These are phyloP conservation scores for Ariopsis seemanni DNA, from an alignment of 2,113 vertebrate species.

Conservation along the genomic window DNA sequence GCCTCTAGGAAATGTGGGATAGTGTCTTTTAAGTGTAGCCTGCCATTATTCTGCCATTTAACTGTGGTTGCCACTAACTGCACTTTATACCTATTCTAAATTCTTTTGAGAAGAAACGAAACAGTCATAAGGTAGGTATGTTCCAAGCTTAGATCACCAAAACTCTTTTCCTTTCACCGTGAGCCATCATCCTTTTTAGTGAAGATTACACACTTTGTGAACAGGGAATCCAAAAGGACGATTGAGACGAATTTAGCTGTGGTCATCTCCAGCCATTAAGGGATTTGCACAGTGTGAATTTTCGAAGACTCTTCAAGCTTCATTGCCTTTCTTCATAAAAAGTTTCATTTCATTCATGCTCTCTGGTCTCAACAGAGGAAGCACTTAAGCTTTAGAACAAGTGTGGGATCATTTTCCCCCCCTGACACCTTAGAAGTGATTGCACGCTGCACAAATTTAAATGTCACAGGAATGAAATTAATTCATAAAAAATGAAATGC, in stretches of 20 bases:
- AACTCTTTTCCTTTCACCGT: neutral
- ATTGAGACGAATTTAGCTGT: neutral
- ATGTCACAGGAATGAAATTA: neutral
- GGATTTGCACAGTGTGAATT: neutral
- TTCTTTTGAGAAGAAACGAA: neutral
- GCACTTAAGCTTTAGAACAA: neutral
- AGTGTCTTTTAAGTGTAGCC: neutral
- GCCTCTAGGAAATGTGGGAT: neutral
- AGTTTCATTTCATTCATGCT: constrained; percentile 14
- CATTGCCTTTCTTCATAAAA: constrained; percentile 32
- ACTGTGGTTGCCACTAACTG: neutral
- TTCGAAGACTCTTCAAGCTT: constrained; percentile 24
- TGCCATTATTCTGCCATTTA: constrained; percentile 20
- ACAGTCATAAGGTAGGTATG: neutral
- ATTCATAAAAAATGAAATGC: constrained; percentile 15
- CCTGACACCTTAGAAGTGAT: neutral
- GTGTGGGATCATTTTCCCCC: neutral
- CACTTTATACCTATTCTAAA: neutral
- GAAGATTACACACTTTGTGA: constrained; percentile 4
- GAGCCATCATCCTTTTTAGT: neutral
- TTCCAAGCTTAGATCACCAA: neutral
- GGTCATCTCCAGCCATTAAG: constrained; percentile 7
- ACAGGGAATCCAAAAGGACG: constrained; percentile 28
- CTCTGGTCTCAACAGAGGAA: constrained; percentile 4
- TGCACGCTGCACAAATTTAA: neutral